Evolutionary conservation across 2,113 vertebrate species (phyloP).

Genomic region (Osmerus eperlanus): DNA sequence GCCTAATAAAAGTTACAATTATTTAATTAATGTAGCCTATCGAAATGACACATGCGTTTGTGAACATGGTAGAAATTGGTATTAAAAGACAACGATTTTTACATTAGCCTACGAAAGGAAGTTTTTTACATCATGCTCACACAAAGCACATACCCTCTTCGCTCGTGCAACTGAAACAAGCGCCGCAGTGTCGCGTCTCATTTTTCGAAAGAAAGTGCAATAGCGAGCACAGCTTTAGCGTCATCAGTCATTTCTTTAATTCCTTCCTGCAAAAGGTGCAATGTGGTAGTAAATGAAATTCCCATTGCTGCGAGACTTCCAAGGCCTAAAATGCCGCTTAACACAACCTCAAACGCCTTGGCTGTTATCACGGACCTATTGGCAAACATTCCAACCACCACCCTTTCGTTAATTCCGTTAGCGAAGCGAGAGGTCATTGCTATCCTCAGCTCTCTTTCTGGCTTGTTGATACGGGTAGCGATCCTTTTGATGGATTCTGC

Average conservation of each 20-base stretch:
- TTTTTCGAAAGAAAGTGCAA: too few relatives aligned
- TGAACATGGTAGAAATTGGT: too few relatives aligned
- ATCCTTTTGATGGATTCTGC: slow-evolving; percentile 58
- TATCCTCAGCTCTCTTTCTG: slow-evolving; percentile 47
- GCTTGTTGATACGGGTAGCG: slow-evolving; percentile 60
- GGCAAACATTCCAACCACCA: neutral
- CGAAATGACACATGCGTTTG: too few relatives aligned
- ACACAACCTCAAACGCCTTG: neutral
- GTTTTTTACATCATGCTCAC: too few relatives aligned
- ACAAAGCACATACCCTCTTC: too few relatives aligned
- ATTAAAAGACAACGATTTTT: too few relatives aligned
- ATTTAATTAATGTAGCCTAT: too few relatives aligned
- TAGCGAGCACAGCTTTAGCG: slow-evolving; percentile 19
- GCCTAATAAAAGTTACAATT: too few relatives aligned
- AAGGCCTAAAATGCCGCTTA: slow-evolving; percentile 21
- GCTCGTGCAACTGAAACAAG: too few relatives aligned
- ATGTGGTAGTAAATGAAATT: slow-evolving; percentile 28
- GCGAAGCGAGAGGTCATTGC: slow-evolving; percentile 55
- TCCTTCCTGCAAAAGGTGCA: slow-evolving; percentile 16
- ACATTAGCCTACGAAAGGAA: too few relatives aligned
- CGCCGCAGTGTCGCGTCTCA: too few relatives aligned
- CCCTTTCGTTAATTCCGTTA: neutral
- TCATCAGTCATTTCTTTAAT: slow-evolving; percentile 29
- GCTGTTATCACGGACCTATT: neutral
- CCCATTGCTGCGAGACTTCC: slow-evolving; percentile 26